phyloP scores from a whole-genome alignment of 2,888 invertebrate species.

The Trissolcus japonicus region DNA sequence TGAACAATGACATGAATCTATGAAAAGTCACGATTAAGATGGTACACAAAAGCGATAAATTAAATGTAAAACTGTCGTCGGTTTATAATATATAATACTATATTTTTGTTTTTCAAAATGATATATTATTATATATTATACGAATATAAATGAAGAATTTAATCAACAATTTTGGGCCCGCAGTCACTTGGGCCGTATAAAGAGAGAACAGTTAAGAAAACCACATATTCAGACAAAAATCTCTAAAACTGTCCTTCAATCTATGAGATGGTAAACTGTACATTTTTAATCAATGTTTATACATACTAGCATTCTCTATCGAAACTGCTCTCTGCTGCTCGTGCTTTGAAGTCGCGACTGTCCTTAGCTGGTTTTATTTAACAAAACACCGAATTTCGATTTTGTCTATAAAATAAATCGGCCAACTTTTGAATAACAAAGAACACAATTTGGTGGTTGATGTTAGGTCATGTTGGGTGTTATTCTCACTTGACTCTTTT shows the following conservation, averaged over 20 bases:
- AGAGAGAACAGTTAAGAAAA: slow-evolving; percentile 35
- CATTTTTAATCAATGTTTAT: slow-evolving; percentile 32
- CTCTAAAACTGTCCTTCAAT: slow-evolving; percentile 31
- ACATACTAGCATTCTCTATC: slow-evolving; percentile 25
- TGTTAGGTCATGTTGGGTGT: too few relatives aligned
- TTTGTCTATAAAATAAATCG: slow-evolving; percentile 14
- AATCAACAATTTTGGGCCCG: slow-evolving; percentile 28
- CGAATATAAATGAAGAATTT: not conserved
- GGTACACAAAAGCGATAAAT: slow-evolving; percentile 3
- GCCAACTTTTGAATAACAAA: too few relatives aligned
- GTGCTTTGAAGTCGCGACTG: too few relatives aligned
- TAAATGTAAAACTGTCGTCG: not conserved
- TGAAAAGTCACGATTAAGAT: slow-evolving; percentile 19
- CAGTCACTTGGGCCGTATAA: slow-evolving; percentile 27
- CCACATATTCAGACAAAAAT: slow-evolving; percentile 24
- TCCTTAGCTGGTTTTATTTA: too few relatives aligned
- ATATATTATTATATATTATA: slow-evolving; percentile 1
- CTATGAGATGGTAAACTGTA: slow-evolving; percentile 43
- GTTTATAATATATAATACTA: not conserved
- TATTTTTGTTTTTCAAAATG: not conserved
- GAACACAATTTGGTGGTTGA: too few relatives aligned
- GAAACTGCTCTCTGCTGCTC: slow-evolving; percentile 28
- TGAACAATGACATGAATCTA: slow-evolving; percentile 9
- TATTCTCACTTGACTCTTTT: too few relatives aligned
- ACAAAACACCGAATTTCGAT: too few relatives aligned